Evolutionary conservation across 2,113 vertebrate species (phyloP).

Genomic region (Actenoides lindsayi): DNA sequence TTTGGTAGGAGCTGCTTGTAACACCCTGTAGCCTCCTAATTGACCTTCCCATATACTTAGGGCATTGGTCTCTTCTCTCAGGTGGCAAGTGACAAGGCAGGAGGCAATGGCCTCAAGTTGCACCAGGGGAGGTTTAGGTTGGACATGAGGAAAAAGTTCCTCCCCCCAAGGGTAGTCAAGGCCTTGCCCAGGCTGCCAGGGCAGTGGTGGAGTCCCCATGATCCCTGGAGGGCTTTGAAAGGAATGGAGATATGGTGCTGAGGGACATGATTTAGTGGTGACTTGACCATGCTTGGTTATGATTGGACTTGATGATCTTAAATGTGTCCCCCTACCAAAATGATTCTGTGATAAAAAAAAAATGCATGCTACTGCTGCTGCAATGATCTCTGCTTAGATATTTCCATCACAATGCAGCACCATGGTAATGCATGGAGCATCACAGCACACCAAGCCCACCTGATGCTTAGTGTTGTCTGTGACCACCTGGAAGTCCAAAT

Average conservation of each 20-base stretch:
- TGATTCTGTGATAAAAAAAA: background rate
- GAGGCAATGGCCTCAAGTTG: background rate
- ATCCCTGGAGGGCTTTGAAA: background rate
- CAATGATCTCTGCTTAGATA: background rate
- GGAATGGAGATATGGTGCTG: background rate
- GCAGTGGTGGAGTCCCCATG: background rate
- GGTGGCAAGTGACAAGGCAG: background rate
- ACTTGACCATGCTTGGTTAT: background rate
- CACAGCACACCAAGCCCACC: background rate
- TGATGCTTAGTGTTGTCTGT: background rate
- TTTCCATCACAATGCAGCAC: background rate
- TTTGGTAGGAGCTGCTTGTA: too few relatives aligned
- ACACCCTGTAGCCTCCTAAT: background rate
- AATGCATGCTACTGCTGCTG: background rate
- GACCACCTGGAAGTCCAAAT: background rate
- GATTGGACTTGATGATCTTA: background rate
- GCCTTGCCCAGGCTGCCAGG: background rate
- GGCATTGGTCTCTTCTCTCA: too few relatives aligned
- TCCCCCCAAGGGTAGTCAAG: background rate
- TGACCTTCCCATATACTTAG: background rate
- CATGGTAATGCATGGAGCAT: fast-evolving
- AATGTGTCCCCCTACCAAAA: background rate
- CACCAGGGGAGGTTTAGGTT: background rate
- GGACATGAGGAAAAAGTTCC: background rate
- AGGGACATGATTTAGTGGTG: background rate